Evolutionary conservation across 2,797 vertebrate genomes (phyloP), one percentile per base, ranked within the genome.

Genomic region (Arnoldichthys spilopterus): DNA sequence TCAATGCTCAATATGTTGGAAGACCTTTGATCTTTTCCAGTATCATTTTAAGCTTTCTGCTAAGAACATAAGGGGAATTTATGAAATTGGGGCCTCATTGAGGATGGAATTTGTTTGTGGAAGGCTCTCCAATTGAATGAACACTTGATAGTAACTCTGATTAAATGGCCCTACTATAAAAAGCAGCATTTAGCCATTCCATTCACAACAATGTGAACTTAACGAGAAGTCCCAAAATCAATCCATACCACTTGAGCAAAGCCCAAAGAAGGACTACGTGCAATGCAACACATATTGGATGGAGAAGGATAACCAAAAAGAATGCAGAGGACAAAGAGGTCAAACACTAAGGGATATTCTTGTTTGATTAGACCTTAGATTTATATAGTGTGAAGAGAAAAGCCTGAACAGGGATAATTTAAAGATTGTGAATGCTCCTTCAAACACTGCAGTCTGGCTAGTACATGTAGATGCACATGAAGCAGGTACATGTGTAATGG

Each of bases 161-260:
- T 72, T 34, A 56, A 58, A 62, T 20, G 3, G 59, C 51, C 66
- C 37, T 30, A 30, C 43, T 28, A 61, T 43, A 59, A 72, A 67
- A 24, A 53, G 67, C 26, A 20, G 49, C 43, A 30, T 30, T 68
- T 49, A 34, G 20, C 45, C 43, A 7, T 13, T 30, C 66, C 20
- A 30, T 24, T 32, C 18, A 64, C n/a, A n/a, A n/a, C n/a, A n/a
- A n/a, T n/a, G n/a, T n/a, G n/a, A n/a, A n/a, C 11, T 24, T 40
- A 64, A 37, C 6, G n/a, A 37, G 62, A n/a, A 9, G 18, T 22
- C 62, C 18, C 18, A 8, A 22, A 18, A 64, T 69, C 66, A 43
- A 32, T 20, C 26, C 43, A 28, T 24, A 49, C 2, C 43, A 67
- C 22, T 45, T 16, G 4, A 47, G 43, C 45, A 51, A 69, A 69